Evolutionary conservation across 2,113 vertebrate genomes (phyloP), one percentile per base, ranked within the genome.

Genomic region (Gymnogyps californianus): DNA sequence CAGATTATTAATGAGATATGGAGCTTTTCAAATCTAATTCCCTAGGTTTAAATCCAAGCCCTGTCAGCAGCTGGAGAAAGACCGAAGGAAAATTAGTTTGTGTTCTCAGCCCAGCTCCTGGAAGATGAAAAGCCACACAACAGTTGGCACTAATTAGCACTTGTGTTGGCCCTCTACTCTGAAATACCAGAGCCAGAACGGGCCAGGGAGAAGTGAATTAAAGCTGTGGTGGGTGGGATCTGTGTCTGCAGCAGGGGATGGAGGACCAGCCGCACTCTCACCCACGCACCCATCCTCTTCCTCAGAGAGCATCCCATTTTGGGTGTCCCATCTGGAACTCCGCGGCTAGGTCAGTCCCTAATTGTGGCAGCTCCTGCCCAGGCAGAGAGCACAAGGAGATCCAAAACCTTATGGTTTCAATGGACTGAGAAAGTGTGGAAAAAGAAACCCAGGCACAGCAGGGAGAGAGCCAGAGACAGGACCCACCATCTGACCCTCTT

Each of bases 1-100:
- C 51, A 84, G 90, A 67, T 96, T 91, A 84, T 89, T 78, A 92
- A 94, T 61, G 90, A 89, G 92, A 71, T 44, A 31, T 15, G 1
- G 79, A 97, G 88, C 85, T 93, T 71, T 84, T 92, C 88, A 49
- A 59, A 75, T 49, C 71, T 91, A 70, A 17, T 78, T 86, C 59
- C 80, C 69, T 11, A 32, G 80, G 29, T 90, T 84, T 49, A 67
- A 78, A 89, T 93, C 88, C 95, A 77, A 67, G 64, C 46, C 82
- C 38, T 95, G 92, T 92, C 95, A 94, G 92, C 90, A 92, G 96
- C 76, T 88, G 85, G 51, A 78, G 57, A 16, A 83, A 83, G 83
- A 69, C 38, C 46, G 54, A 40, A 72, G 85, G 88, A 72, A 88
- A 91, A 86, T 59, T 13, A 55, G 62, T 57, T 76, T 58, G 47